Percentiles rank a stretch among this genome's conserved stretches.
Evolutionary conservation across 1,140 invertebrate species (phyloP).

Genomic region (Uloborus diversus): DNA sequence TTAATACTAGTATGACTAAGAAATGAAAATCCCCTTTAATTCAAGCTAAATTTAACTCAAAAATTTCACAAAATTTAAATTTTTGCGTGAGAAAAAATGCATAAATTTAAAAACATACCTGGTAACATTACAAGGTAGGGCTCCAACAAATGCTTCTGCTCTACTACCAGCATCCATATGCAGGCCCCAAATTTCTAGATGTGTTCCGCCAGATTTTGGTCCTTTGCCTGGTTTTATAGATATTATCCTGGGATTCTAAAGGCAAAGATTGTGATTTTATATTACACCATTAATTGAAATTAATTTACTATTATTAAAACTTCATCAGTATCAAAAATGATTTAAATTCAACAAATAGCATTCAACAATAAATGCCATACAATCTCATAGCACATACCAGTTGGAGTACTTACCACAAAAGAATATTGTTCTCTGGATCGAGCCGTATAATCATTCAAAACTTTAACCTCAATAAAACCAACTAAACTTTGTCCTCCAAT

Average conservation of each 20-base stretch:
- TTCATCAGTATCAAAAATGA: too few species aligned
- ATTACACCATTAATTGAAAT: too few species aligned
- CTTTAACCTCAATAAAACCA: constrained; percentile 75
- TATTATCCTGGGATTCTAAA: constrained; percentile 77
- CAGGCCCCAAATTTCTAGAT: constrained; percentile 85
- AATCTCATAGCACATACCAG: not conserved
- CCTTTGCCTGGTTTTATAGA: constrained; percentile 87
- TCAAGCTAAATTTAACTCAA: too few species aligned
- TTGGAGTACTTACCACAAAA: constrained; percentile 58
- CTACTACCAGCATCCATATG: constrained; percentile 95
- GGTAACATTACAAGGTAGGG: constrained; percentile 82
- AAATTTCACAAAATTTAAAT: too few species aligned
- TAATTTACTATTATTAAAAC: too few species aligned
- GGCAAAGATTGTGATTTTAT: too few species aligned
- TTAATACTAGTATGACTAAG: too few species aligned
- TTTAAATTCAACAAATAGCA: too few species aligned
- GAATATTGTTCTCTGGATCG: constrained; percentile 71
- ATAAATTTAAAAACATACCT: too few species aligned
- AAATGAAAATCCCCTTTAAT: too few species aligned
- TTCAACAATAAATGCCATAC: too few species aligned
- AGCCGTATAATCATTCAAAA: constrained; percentile 82
- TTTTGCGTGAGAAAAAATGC: too few species aligned
- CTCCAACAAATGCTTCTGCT: constrained; percentile 88
- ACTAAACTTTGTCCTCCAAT: constrained; percentile 23
- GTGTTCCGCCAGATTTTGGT: constrained; percentile 92